Base-by-base conservation (phyloP, 2,113 vertebrate genomes). In the Conger conger region DNA sequence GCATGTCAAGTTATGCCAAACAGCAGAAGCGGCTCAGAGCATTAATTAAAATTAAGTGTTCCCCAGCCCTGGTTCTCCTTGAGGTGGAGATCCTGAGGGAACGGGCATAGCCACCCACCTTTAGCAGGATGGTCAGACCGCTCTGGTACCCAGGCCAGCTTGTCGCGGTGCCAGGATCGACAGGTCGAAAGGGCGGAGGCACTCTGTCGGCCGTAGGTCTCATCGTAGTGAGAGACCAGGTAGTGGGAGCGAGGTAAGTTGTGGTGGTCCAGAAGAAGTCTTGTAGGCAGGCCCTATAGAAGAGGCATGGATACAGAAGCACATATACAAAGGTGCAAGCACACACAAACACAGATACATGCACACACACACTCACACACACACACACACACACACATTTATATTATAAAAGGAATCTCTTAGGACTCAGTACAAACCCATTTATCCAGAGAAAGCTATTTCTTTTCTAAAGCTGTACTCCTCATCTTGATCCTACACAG, bases 221-320 rank as follows among this genome's bases (percentile, higher is more conserved):
- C 95, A 0, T 95, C 94, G 0, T 96, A 95, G 0, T 94, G 91
- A 0, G 94, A 92, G 60, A 96, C 93, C 77, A 95, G 88, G 85
- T 94, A 88, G 76, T 87, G 83, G 57, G 89, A 90, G 3, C 84
- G 84, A 35, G 92, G 90, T 2, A 91, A 91, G 30, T 88, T 86
- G 7, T 93, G 93, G 68, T 95, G 94, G 73, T 84, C 90, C 63
- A 96, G 88, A 27, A 97, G 87, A 45, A 91, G 90, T 87, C 93
- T 93, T 40, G 63, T 87, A 11, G 94, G 94, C 87, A 97, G 92
- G 13, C 96, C 97, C 96, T 95, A 87, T 45, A 93, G 30, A 45
- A 50, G 2, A 57, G 23, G 45, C n/a, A 73, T 33, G n/a, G 0
- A 93, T 35, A 87, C 83, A 81, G 86, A 80, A 76, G 7, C 9